These are phyloP conservation scores for Procambarus clarkii DNA, from an alignment of 1,140 invertebrate genomes.

Conservation along the genomic window DNA sequence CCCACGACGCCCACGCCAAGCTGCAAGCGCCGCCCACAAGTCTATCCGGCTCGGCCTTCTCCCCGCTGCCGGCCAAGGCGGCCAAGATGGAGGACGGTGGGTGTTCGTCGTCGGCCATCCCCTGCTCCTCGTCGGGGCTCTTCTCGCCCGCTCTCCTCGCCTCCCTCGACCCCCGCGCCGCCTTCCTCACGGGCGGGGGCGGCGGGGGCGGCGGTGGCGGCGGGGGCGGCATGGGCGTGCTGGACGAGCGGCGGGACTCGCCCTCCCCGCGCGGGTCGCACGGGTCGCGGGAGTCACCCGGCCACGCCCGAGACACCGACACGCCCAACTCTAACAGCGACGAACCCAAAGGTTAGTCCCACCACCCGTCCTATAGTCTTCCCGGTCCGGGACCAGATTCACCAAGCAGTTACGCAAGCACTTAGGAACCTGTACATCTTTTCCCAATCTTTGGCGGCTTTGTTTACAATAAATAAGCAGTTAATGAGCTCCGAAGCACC, in stretches of 20 bases:
- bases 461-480: too few relatives aligned
- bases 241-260: slow-evolving; percentile 72
- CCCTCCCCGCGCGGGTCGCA: slow-evolving; percentile 75
- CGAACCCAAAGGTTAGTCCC: slow-evolving; percentile 73
- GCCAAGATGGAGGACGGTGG: slow-evolving; percentile 64
- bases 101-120: slow-evolving; percentile 50
- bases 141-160: slow-evolving; percentile 80
- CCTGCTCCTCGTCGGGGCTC: slow-evolving; percentile 74
- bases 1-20: slow-evolving; percentile 29
- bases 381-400: too few relatives aligned
- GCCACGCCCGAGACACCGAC: slow-evolving; percentile 74
- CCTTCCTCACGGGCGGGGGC: slow-evolving; percentile 79
- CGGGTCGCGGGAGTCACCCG: slow-evolving; percentile 73
- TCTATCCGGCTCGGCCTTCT: slow-evolving; percentile 67
- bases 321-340: slow-evolving; percentile 79
- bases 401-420: too few relatives aligned
- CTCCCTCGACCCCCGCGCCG: slow-evolving; percentile 86
- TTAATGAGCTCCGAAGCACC: too few relatives aligned
- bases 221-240: slow-evolving; percentile 72
- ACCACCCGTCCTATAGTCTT: too few relatives aligned
- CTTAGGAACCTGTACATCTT: too few relatives aligned
- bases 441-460: too few relatives aligned
- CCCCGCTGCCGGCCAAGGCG: slow-evolving; percentile 65
- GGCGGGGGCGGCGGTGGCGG: slow-evolving; percentile 77
- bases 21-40: slow-evolving; percentile 34